Evolutionary conservation across 2,113 vertebrate genomes (phyloP), one percentile per base, ranked within the genome.

Genomic region (Rhinoderma darwinii): DNA sequence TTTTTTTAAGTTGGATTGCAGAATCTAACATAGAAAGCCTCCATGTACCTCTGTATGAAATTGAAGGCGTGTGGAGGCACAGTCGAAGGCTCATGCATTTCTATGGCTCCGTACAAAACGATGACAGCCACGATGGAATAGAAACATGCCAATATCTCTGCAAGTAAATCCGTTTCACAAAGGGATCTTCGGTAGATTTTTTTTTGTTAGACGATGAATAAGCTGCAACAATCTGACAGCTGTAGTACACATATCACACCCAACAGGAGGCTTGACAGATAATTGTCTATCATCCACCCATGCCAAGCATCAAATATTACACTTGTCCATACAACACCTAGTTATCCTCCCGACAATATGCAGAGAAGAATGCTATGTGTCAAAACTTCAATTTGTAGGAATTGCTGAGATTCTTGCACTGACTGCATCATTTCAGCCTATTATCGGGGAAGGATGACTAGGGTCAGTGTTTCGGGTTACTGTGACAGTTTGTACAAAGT

Each of bases 341-440:
- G 54, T 41, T 61, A 61, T 81, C 54, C 78, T 78, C 78, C 10
- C 17, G 78, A 81, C 78, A 43, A 81, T 39, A 27, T 61, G 37
- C 37, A 27, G 78, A n/a, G 51, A 41, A 37, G 37, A 81, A 59
- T 41, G 9, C 11, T 41, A 56, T 61, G 78, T 81, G 78, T 81
- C 78, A 81, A 81, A 81, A 81, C 78, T 61, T 81, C 25, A 81
- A 43, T 81, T 81, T 81, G 78, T 61, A 81, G 78, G 37, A 81
- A 61, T 81, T 41, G 41, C 47, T 77, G 14, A 51, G 50, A 44
- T 54, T 54, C 35, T 41, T 41, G 35, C n/a, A 10, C 32, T 61
- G 54, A 61, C 37, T n/a, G 78, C 54, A 41, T 43, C 54, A 27
- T 61, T 59, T 37, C 78, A 61, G 35, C 35, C 78, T 51, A 78